phyloP scores from a whole-genome alignment of 2,113 vertebrate genomes.

The Merops nubicus region DNA sequence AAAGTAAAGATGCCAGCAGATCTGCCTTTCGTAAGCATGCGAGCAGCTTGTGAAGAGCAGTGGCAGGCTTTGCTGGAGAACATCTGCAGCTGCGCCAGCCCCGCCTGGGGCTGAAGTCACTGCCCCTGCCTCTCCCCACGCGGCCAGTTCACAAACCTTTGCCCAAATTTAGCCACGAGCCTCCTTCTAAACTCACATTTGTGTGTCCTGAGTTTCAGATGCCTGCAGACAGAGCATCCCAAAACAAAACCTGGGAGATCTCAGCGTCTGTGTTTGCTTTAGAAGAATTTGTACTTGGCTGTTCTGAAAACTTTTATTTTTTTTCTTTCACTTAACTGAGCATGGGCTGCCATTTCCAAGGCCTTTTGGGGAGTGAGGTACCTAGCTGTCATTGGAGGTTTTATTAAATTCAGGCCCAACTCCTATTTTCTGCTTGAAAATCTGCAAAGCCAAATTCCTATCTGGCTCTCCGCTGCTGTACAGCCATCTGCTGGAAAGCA shows the following conservation, averaged over 20 bases:
- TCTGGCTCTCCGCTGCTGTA: not conserved
- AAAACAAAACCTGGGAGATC: not conserved
- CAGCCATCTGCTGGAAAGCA: not conserved
- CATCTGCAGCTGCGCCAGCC: constrained; percentile 25
- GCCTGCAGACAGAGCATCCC: not conserved
- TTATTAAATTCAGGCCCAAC: not conserved
- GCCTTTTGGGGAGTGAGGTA: not conserved
- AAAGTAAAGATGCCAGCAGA: constrained; percentile 66
- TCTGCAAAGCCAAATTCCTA: not conserved
- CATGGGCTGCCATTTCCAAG: not conserved
- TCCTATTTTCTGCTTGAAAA: not conserved
- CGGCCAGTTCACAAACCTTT: not conserved
- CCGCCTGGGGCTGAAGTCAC: constrained; percentile 38
- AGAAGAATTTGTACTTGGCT: constrained; percentile 1
- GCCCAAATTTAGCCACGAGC: not conserved
- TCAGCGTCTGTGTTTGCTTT: rapidly evolving
- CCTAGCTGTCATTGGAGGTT: not conserved
- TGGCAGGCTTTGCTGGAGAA: constrained; percentile 32
- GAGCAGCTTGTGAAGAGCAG: constrained; percentile 69
- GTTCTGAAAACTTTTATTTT: not conserved
- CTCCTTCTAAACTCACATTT: not conserved
- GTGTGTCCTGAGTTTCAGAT: not conserved
- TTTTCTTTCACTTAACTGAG: not conserved
- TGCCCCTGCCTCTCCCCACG: not conserved
- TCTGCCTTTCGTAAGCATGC: constrained; percentile 59